Conservation (phyloP, 2,888 invertebrate species). For the Arge pagana region DNA sequence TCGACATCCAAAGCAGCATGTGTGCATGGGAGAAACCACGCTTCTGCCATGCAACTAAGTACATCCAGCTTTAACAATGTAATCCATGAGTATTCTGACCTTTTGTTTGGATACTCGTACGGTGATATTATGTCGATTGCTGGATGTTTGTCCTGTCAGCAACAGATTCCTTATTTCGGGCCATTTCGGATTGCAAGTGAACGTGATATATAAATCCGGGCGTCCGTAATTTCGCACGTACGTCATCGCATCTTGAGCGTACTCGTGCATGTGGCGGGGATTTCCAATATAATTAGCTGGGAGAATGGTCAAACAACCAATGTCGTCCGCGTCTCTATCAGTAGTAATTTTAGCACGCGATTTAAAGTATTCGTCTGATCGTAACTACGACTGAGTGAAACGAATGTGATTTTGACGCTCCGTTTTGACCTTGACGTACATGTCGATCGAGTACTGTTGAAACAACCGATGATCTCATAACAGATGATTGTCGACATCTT, state of each 20-base stretch:
- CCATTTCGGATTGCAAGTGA: slow-evolving; percentile 40
- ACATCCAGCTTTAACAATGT: slow-evolving; percentile 33
- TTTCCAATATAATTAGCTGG: slow-evolving; percentile 37
- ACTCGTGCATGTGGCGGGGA: slow-evolving; percentile 43
- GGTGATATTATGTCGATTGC: slow-evolving; percentile 31
- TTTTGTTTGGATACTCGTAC: slow-evolving; percentile 34
- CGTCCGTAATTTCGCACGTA: slow-evolving; percentile 45
- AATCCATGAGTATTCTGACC: slow-evolving; percentile 20
- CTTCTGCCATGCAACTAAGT: slow-evolving; percentile 40
- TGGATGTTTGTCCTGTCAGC: slow-evolving; percentile 9
- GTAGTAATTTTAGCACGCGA: too few species aligned
- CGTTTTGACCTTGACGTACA: slow-evolving; percentile 49
- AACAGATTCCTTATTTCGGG: slow-evolving; percentile 13
- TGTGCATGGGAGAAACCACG: slow-evolving; percentile 47
- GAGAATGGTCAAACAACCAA: slow-evolving; percentile 28
- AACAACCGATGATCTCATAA: slow-evolving; percentile 39
- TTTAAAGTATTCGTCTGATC: slow-evolving; percentile 44
- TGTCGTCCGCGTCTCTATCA: too few species aligned
- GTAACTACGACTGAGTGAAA: slow-evolving; percentile 42
- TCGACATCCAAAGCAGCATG: slow-evolving; percentile 44
- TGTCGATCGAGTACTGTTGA: slow-evolving; percentile 49
- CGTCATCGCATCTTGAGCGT: slow-evolving; percentile 46
- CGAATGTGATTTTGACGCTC: slow-evolving; percentile 44
- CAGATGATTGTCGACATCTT: slow-evolving; percentile 33
- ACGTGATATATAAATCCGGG: slow-evolving; percentile 44